Evolutionary conservation across 2,888 invertebrate genomes (phyloP).

Genomic region (Hydrotaea diabolus): DNA sequence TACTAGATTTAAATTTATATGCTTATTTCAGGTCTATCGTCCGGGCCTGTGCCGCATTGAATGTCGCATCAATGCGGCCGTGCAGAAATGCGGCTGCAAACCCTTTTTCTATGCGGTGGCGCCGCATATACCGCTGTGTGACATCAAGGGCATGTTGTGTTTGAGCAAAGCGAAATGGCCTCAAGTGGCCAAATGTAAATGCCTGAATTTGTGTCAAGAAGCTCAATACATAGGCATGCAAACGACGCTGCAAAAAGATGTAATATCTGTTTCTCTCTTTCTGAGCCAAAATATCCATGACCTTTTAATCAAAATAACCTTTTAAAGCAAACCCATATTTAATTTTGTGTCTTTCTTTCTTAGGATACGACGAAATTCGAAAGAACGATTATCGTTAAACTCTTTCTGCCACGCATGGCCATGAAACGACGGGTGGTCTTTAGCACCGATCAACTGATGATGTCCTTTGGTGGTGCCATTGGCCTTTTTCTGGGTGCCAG

Average conservation of each 20-base stretch:
- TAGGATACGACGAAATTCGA: constrained; percentile 72
- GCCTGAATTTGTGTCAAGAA: constrained; percentile 74
- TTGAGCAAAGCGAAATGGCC: constrained; percentile 73
- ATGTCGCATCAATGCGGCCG: constrained; percentile 77
- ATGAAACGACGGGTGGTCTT: constrained; percentile 76
- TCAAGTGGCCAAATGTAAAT: constrained; percentile 71
- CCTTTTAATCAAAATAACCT: constrained; percentile 51
- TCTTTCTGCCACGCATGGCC: constrained; percentile 75
- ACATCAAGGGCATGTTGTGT: constrained; percentile 75
- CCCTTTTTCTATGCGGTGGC: constrained; percentile 78
- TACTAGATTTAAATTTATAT: neutral
- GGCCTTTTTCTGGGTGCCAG: constrained; percentile 80
- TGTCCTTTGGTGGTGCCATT: constrained; percentile 79
- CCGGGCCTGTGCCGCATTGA: constrained; percentile 76
- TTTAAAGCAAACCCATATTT: constrained; percentile 7
- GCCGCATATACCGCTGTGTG: constrained; percentile 71
- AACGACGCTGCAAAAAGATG: constrained; percentile 70
- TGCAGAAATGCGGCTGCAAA: constrained; percentile 75
- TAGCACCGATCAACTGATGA: constrained; percentile 77
- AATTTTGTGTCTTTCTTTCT: neutral
- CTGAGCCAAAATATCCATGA: no score
- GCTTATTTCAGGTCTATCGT: constrained; percentile 73
- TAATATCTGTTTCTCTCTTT: no score
- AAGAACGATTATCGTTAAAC: constrained; percentile 71
- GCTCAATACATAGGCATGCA: constrained; percentile 71